phyloP scores from a whole-genome alignment of 2,888 invertebrate species.

The Abrostola tripartita region DNA sequence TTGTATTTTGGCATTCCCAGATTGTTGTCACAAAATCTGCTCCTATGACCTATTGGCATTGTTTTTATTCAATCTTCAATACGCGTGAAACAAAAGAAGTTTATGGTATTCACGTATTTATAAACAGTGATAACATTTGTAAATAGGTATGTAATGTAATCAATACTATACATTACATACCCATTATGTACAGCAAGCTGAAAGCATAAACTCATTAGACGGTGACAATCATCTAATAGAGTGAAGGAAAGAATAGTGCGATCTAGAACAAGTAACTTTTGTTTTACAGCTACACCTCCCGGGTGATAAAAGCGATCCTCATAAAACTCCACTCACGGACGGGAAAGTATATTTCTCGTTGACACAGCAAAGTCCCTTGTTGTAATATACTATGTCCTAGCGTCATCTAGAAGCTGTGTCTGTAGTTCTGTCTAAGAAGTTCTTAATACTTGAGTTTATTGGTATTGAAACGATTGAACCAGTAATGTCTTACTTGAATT shows the following conservation, averaged over 20 bases:
- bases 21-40: neutral
- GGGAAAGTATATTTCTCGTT: constrained; percentile 7
- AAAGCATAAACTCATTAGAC: neutral
- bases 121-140: neutral
- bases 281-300: neutral
- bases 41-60: neutral
- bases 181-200: neutral
- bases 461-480: constrained; percentile 25
- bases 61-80: neutral
- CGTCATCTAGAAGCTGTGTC: neutral
- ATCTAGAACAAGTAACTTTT: constrained; percentile 3
- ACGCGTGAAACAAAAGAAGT: neutral
- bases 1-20: neutral
- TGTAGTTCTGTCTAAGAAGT: constrained; percentile 15
- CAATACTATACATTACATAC: too few species aligned
- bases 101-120: neutral
- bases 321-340: constrained; percentile 12
- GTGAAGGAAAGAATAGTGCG: constrained; percentile 15
- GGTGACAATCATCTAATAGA: constrained; percentile 9
- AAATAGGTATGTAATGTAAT: too few species aligned
- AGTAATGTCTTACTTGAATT: constrained; percentile 29
- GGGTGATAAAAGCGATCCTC: constrained; percentile 19
- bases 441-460: too few species aligned
- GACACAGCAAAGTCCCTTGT: constrained; percentile 9
- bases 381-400: constrained; percentile 8